phyloP scores from a whole-genome alignment of 92 coral and sea anemone species.

The Bergia puertoricense region DNA sequence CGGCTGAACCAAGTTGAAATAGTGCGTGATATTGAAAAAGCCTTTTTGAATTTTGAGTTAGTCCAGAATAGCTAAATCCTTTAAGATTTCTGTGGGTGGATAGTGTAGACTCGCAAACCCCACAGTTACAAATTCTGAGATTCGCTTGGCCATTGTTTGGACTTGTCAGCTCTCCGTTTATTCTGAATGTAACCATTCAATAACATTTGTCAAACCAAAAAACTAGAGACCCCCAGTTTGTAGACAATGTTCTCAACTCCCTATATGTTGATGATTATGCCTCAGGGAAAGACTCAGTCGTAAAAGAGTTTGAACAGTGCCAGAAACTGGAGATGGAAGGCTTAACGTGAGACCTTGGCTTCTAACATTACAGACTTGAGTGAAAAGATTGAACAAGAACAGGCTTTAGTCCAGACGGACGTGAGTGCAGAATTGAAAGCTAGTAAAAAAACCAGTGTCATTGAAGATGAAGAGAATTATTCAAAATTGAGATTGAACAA shows the following conservation, averaged over 20 bases:
- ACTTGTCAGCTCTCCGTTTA: slow-evolving; percentile 21
- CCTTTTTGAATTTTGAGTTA: slow-evolving; percentile 40
- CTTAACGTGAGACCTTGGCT: not conserved
- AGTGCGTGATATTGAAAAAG: slow-evolving; percentile 23
- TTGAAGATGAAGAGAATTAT: not conserved
- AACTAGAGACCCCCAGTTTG: slow-evolving; percentile 36
- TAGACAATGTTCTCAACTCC: slow-evolving; percentile 12
- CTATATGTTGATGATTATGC: slow-evolving; percentile 16
- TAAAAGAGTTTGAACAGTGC: slow-evolving; percentile 1
- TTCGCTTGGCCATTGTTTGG: slow-evolving; percentile 43
- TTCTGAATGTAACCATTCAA: not conserved
- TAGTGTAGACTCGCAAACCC: slow-evolving; percentile 24
- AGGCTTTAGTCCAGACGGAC: not conserved
- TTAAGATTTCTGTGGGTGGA: slow-evolving; percentile 40
- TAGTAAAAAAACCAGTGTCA: not conserved
- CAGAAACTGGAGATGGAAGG: not conserved
- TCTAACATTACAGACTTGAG: slow-evolving; percentile 21
- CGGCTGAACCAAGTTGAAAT: too few species aligned
- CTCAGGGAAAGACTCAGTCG: slow-evolving; percentile 6
- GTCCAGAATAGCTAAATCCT: slow-evolving; percentile 3
- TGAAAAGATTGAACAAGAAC: slow-evolving; percentile 17
- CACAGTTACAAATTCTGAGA: slow-evolving; percentile 25
- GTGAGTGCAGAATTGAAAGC: not conserved
- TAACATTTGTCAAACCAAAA: slow-evolving; percentile 29
- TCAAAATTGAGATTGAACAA: not conserved